A percentile compares a stretch with the other conserved stretches of the same genome.
Evolutionary conservation across 2,113 vertebrate species (phyloP).

Genomic region (Engraulis encrasicolus): DNA sequence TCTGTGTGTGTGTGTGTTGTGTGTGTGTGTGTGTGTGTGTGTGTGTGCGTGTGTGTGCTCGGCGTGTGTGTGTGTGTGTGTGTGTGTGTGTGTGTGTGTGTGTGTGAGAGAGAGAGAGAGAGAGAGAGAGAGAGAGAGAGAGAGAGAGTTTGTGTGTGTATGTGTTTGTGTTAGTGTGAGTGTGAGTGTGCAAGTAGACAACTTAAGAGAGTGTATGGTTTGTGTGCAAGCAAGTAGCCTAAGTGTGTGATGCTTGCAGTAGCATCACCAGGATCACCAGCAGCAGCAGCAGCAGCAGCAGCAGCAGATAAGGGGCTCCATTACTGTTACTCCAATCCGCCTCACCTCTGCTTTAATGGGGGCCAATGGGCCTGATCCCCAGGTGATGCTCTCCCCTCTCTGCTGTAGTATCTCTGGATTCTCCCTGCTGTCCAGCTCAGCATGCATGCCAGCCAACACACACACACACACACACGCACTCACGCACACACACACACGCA

Average conservation of each 20-base stretch:
- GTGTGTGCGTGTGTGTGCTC: constrained; percentile 6
- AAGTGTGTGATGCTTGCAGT: neutral
- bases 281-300: too few relatives aligned
- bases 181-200: neutral
- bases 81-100: constrained; percentile 6
- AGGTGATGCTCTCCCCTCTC: constrained; percentile 38
- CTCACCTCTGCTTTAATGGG: constrained; percentile 34
- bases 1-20: neutral
- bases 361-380: constrained; percentile 36
- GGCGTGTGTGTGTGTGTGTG: constrained; percentile 23
- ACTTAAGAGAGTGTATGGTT: too few relatives aligned
- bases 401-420: too few relatives aligned
- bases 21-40: neutral
- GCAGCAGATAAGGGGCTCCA: constrained; percentile 45
- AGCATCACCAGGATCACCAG: too few relatives aligned
- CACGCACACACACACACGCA: too few relatives aligned
- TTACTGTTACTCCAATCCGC: constrained; percentile 53
- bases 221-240: too few relatives aligned
- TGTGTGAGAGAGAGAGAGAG: neutral
- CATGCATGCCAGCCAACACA: neutral
- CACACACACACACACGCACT: constrained; percentile 28
- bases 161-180: neutral
- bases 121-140: neutral
- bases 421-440: neutral
- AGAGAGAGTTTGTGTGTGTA: neutral